Evolutionary conservation across 2,797 vertebrate species (phyloP).

Genomic region (Halcyon smyrnensis): DNA sequence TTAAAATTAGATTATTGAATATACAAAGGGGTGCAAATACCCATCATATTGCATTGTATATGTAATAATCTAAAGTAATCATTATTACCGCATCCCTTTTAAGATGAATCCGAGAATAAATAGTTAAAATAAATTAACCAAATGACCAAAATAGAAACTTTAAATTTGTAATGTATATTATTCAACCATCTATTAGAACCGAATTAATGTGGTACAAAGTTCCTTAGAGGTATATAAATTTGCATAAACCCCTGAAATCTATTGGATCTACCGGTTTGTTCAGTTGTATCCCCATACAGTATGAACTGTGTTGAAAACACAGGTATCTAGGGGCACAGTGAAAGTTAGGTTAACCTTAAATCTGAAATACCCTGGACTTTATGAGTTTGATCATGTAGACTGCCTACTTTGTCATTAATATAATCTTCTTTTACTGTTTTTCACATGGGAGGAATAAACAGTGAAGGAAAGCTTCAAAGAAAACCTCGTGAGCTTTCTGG

Average conservation of each 20-base stretch:
- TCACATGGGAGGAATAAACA: not conserved
- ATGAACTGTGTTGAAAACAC: not conserved
- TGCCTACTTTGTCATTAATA: not conserved
- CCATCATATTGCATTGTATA: not conserved
- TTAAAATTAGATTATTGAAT: not conserved
- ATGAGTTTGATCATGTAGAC: not conserved
- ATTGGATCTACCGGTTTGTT: not conserved
- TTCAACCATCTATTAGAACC: not conserved
- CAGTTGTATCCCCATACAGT: not conserved
- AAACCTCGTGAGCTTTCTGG: not conserved
- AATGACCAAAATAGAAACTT: not conserved
- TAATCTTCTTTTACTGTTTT: not conserved
- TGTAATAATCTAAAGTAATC: not conserved
- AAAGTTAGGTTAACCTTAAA: not conserved
- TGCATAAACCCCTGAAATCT: not conserved
- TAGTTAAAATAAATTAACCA: not conserved
- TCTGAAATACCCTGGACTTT: not conserved
- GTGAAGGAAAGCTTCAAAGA: not conserved
- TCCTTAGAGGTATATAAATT: not conserved
- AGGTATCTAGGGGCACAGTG: rapidly evolving
- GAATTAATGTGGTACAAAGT: not conserved
- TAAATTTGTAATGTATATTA: not conserved
- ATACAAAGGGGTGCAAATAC: not conserved
- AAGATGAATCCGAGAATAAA: not conserved
- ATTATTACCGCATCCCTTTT: not conserved